Conservation (phyloP, 2,797 vertebrate genomes). For the Sorex maritimensis region DNA sequence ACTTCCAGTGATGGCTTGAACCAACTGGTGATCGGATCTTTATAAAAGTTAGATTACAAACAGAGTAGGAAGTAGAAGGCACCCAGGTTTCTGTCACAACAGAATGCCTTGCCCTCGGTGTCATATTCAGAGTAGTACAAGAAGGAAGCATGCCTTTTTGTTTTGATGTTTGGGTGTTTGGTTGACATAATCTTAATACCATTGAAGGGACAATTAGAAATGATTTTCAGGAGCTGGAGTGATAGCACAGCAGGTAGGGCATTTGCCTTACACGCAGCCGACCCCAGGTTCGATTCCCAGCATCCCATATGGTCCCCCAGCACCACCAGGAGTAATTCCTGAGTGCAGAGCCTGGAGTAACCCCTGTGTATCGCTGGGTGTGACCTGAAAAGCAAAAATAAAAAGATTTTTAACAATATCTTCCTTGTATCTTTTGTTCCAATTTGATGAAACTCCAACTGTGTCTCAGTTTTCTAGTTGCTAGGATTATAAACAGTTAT, state of each 20-base stretch:
- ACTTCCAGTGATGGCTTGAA: neutral
- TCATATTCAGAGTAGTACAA: neutral
- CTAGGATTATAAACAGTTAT: slow-evolving; percentile 10
- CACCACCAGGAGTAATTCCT: no score
- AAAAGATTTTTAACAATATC: neutral
- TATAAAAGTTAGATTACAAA: neutral
- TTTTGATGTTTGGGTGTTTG: neutral
- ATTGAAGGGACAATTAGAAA: slow-evolving; percentile 3
- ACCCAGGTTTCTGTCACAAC: neutral
- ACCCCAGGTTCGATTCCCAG: no score
- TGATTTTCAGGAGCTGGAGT: neutral
- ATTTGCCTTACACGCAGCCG: no score
- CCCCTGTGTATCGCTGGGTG: no score
- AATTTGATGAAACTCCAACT: neutral
- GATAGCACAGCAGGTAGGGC: no score
- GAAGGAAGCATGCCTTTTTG: neutral
- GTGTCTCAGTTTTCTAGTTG: slow-evolving; percentile 57
- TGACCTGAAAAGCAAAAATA: no score
- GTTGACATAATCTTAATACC: slow-evolving; percentile 42
- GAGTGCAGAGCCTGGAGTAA: no score
- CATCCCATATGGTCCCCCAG: no score
- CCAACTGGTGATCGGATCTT: neutral
- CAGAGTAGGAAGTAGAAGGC: neutral
- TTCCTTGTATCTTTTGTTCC: slow-evolving; percentile 9
- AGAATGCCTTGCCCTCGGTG: neutral